Evolutionary conservation across 2,113 vertebrate species (phyloP).

Genomic region (Leptocoma aspasia): DNA sequence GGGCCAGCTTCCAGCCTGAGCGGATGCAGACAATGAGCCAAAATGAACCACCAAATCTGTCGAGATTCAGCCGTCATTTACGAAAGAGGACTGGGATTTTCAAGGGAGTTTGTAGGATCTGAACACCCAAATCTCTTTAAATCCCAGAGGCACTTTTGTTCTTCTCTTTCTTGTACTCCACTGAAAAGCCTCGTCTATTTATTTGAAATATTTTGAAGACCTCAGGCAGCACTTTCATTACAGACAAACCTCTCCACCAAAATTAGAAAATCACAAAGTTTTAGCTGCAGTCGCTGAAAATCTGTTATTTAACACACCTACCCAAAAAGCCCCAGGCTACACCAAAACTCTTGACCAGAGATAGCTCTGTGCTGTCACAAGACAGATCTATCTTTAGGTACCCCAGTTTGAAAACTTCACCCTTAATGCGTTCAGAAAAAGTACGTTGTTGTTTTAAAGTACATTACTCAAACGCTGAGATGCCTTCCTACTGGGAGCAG

Average conservation of each 20-base stretch:
- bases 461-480: constrained; percentile 11
- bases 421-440: constrained; percentile 21
- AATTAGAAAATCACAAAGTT: background rate
- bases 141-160: background rate
- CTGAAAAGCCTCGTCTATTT: background rate
- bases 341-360: background rate
- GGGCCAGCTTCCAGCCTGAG: constrained; percentile 48
- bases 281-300: background rate
- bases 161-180: background rate
- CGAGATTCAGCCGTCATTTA: constrained; percentile 2
- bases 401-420: constrained; percentile 4
- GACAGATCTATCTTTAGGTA: background rate
- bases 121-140: background rate
- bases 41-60: constrained; percentile 54
- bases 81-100: background rate
- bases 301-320: background rate
- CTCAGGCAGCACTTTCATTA: background rate
- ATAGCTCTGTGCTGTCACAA: background rate
- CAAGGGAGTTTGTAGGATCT: background rate
- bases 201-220: background rate
- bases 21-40: constrained; percentile 49
- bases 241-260: background rate
- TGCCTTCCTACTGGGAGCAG: constrained; percentile 51
- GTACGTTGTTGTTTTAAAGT: constrained; percentile 48
- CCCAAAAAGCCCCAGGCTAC: background rate